Percentiles rank a stretch among this genome's conserved stretches.
These are phyloP conservation scores for Pomacea canaliculata DNA, from an alignment of 2,888 invertebrate species.

Conservation along the genomic window DNA sequence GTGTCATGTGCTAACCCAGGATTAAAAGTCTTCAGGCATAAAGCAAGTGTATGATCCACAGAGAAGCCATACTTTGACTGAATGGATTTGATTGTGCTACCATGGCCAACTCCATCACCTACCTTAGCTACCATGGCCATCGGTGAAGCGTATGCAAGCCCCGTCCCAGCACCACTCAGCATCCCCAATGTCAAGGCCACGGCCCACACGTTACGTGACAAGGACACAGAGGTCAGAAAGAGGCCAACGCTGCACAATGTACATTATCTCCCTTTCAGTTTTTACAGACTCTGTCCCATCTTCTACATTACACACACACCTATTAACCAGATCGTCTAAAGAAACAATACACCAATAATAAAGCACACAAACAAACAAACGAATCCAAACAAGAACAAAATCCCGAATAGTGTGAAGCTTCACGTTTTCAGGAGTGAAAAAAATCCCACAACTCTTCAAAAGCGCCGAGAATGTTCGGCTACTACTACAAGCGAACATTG, in stretches of 20 bases:
- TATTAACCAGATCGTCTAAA: not conserved
- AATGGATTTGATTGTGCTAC: no score
- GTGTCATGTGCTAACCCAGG: no score
- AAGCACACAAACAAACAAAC: not conserved
- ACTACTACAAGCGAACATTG: no score
- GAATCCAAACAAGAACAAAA: not conserved
- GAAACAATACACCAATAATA: not conserved
- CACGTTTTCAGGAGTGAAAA: no score
- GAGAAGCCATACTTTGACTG: no score
- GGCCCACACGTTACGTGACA: slow-evolving; percentile 2
- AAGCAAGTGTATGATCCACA: no score
- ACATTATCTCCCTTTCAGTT: no score
- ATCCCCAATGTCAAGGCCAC: slow-evolving; percentile 6
- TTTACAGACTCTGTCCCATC: not conserved
- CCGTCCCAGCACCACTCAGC: slow-evolving; percentile 4
- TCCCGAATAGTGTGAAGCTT: no score
- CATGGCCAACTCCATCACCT: not conserved
- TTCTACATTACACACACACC: not conserved
- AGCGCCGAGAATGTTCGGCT: no score
- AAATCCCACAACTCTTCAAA: no score
- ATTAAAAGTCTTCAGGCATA: no score
- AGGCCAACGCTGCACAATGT: not conserved
- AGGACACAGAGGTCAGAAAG: slow-evolving; percentile 3
- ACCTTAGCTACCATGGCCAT: slow-evolving; percentile 8
- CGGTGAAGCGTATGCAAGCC: slow-evolving; percentile 4